Conservation (phyloP, 2,888 invertebrate genomes). For the Notocelia uddmanniana region DNA sequence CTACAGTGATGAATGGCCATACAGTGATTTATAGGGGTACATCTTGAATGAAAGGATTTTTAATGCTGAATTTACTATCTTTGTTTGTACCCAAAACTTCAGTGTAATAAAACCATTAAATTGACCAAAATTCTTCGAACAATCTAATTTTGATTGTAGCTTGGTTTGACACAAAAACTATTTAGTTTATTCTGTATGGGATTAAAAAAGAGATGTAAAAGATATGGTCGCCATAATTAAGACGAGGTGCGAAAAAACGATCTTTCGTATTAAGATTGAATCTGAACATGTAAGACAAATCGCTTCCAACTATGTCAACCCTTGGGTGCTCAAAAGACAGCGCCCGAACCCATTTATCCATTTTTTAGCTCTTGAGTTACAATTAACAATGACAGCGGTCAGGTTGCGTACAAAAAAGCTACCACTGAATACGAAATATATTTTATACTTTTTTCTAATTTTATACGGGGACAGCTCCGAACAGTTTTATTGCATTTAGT, state of each 20-base stretch:
- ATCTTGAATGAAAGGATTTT: slow-evolving; percentile 65
- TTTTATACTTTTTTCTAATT: slow-evolving; percentile 66
- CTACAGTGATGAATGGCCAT: slow-evolving; percentile 74
- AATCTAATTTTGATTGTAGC: slow-evolving; percentile 48
- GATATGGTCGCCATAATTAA: slow-evolving; percentile 65
- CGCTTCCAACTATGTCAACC: slow-evolving; percentile 78
- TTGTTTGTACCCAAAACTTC: slow-evolving; percentile 59
- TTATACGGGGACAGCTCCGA: slow-evolving; percentile 60
- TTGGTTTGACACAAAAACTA: slow-evolving; percentile 50
- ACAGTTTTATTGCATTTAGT: slow-evolving; percentile 76
- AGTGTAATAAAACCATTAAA: slow-evolving; percentile 75
- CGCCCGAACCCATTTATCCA: slow-evolving; percentile 71
- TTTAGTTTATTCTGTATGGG: slow-evolving; percentile 46
- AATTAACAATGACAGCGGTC: slow-evolving; percentile 83
- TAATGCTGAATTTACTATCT: slow-evolving; percentile 65
- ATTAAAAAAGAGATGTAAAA: slow-evolving; percentile 50
- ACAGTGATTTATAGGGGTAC: slow-evolving; percentile 78
- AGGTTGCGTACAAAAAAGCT: slow-evolving; percentile 74
- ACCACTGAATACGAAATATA: slow-evolving; percentile 55
- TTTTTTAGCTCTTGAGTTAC: slow-evolving; percentile 74
- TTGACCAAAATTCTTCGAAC: slow-evolving; percentile 52
- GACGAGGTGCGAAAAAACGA: slow-evolving; percentile 75
- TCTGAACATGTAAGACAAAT: slow-evolving; percentile 81
- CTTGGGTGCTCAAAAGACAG: slow-evolving; percentile 70
- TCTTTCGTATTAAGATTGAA: slow-evolving; percentile 73